phyloP scores from a whole-genome alignment of 2,113 vertebrate species.

The Cryptoleucopteryx plumbea region DNA sequence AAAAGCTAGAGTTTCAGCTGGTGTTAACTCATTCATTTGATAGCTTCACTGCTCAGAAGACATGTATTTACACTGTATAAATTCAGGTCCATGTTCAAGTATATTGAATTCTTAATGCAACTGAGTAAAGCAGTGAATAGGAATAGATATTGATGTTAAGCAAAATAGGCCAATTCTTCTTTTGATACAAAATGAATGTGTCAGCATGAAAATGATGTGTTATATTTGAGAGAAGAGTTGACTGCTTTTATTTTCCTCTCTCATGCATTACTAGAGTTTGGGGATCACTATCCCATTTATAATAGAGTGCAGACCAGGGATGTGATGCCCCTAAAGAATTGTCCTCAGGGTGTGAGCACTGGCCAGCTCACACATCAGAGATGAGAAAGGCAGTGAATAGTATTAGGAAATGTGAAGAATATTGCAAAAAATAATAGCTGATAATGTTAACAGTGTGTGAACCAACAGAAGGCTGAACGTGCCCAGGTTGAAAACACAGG shows the following conservation, averaged over 20 bases:
- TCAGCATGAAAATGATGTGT: not conserved
- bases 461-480: not conserved
- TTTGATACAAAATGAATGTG: not conserved
- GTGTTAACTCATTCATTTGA: not conserved
- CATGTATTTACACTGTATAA: not conserved
- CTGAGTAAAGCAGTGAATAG: not conserved
- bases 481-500: not conserved
- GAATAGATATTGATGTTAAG: not conserved
- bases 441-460: accelerated
- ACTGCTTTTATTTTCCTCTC: not conserved
- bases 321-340: not conserved
- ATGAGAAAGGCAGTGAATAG: not conserved
- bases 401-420: not conserved
- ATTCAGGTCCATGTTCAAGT: not conserved
- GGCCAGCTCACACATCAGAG: not conserved
- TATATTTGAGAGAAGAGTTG: not conserved
- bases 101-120: not conserved
- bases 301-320: too few relatives aligned
- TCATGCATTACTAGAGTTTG: not conserved
- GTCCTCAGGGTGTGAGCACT: too few relatives aligned
- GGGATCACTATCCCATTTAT: not conserved
- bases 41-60: not conserved
- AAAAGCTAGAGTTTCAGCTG: not conserved
- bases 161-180: not conserved
- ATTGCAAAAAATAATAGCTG: not conserved